A percentile compares a stretch with the other conserved stretches of the same genome.
Conservation (phyloP, 2,888 invertebrate genomes). For the Agrotis puta region DNA sequence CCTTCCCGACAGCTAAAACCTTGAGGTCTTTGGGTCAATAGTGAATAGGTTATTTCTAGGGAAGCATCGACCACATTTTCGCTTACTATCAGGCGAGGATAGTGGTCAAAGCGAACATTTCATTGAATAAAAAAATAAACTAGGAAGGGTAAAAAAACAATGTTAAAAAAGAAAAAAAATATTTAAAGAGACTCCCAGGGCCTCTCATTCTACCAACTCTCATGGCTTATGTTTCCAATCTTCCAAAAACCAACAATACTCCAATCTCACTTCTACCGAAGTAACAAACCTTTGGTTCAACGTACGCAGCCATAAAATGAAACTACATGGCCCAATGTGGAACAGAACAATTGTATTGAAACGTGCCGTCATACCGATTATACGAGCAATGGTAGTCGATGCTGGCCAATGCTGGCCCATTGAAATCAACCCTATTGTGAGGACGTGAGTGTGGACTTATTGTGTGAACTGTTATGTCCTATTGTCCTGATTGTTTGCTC, state of each 20-base stretch:
- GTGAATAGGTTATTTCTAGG: no score
- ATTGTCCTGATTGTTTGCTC: constrained; percentile 24
- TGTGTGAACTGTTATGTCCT: constrained; percentile 25
- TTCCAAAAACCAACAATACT: background rate
- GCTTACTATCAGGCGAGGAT: no score
- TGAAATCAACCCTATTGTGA: constrained; percentile 37
- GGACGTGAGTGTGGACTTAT: constrained; percentile 8
- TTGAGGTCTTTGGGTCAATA: no score
- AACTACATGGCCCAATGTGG: constrained; percentile 22
- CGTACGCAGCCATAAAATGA: constrained; percentile 9
- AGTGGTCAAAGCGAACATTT: no score
- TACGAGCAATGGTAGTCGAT: constrained; percentile 6
- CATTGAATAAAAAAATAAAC: no score
- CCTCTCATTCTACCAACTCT: no score
- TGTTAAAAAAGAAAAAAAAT: no score
- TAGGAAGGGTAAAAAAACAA: no score
- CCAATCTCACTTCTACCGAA: constrained; percentile 15
- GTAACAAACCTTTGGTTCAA: background rate
- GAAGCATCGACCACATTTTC: no score
- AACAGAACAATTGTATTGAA: constrained; percentile 23
- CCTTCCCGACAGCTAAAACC: no score
- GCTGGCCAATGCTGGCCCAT: constrained; percentile 28
- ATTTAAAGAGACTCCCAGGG: no score
- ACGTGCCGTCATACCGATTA: constrained; percentile 35
- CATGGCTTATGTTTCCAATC: background rate